Percentiles rank a stretch among this genome's conserved stretches.
Evolutionary conservation across 2,797 vertebrate genomes (phyloP).

Genomic region (Bryconaethiops microstoma): DNA sequence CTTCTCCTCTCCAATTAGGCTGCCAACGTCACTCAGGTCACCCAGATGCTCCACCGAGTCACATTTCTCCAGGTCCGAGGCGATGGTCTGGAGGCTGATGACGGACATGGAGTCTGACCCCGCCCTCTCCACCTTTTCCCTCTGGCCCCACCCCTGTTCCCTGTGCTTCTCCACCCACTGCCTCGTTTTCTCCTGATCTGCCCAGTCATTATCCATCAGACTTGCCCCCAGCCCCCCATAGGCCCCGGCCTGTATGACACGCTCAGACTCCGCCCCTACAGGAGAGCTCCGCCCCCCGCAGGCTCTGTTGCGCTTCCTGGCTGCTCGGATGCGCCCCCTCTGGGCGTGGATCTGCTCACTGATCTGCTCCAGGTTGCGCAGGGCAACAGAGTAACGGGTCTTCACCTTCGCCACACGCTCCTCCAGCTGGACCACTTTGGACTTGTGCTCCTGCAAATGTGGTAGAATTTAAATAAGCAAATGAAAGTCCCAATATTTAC

Average conservation of each 20-base stretch:
- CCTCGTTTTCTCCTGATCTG: slow-evolving; percentile 75
- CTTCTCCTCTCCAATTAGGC: slow-evolving; percentile 69
- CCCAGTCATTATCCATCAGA: slow-evolving; percentile 64
- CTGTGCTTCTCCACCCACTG: slow-evolving; percentile 74
- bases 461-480: neutral
- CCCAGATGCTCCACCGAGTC: slow-evolving; percentile 89
- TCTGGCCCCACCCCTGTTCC: slow-evolving; percentile 74
- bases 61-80: slow-evolving; percentile 88
- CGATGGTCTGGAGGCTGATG: slow-evolving; percentile 87
- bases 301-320: slow-evolving; percentile 53
- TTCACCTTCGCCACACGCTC: slow-evolving; percentile 86
- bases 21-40: slow-evolving; percentile 79
- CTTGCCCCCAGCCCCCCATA: slow-evolving; percentile 59
- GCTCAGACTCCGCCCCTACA: slow-evolving; percentile 79
- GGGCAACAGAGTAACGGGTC: slow-evolving; percentile 86
- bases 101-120: slow-evolving; percentile 83
- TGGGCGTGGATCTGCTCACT: slow-evolving; percentile 94
- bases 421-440: slow-evolving; percentile 86
- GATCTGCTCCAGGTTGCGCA: slow-evolving; percentile 91
- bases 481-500: neutral
- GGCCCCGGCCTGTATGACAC: slow-evolving; percentile 58
- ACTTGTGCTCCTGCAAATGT: slow-evolving; percentile 85
- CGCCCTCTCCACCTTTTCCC: slow-evolving; percentile 69
- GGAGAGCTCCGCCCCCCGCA: slow-evolving; percentile 80
- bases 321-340: slow-evolving; percentile 61